Evolutionary conservation across 1,140 invertebrate genomes (phyloP).

Genomic region (Teleopsis dalmanni): DNA sequence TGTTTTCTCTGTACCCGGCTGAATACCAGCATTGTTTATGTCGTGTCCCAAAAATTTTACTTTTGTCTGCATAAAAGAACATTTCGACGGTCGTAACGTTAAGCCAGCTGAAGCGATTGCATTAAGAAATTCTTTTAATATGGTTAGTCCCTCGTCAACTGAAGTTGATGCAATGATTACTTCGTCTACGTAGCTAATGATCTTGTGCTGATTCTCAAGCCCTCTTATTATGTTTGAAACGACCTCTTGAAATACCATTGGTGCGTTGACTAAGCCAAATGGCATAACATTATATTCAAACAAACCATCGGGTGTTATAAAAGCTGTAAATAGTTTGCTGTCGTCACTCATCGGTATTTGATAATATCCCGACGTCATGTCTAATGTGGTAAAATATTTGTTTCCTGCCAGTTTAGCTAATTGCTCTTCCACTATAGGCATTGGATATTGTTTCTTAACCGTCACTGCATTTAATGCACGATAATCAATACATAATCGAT

Average conservation of each 20-base stretch:
- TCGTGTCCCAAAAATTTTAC: neutral
- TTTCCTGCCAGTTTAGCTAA: neutral
- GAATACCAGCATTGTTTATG: neutral
- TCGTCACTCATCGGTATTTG: constrained; percentile 3
- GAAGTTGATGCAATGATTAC: constrained; percentile 15
- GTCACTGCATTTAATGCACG: constrained; percentile 5
- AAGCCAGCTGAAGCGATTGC: neutral
- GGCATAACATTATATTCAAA: constrained; percentile 41
- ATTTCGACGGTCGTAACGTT: neutral
- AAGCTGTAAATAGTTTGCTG: constrained; percentile 13
- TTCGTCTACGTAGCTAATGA: constrained; percentile 22
- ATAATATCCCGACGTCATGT: constrained; percentile 4
- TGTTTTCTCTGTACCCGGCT: neutral
- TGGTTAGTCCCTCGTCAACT: constrained; percentile 11
- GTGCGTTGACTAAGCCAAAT: constrained; percentile 48
- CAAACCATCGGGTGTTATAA: constrained; percentile 18
- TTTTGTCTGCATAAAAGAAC: neutral
- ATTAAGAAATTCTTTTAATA: neutral
- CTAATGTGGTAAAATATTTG: constrained; percentile 2
- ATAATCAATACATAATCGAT: constrained; percentile 7
- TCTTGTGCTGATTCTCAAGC: neutral
- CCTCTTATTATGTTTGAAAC: constrained; percentile 34
- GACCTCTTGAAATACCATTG: constrained; percentile 21
- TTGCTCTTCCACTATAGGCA: constrained; percentile 1
- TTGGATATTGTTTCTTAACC: neutral